Evolutionary conservation across 2,797 vertebrate species (phyloP), one percentile per base, ranked within the genome.

Genomic region (Urophycis tenuis): DNA sequence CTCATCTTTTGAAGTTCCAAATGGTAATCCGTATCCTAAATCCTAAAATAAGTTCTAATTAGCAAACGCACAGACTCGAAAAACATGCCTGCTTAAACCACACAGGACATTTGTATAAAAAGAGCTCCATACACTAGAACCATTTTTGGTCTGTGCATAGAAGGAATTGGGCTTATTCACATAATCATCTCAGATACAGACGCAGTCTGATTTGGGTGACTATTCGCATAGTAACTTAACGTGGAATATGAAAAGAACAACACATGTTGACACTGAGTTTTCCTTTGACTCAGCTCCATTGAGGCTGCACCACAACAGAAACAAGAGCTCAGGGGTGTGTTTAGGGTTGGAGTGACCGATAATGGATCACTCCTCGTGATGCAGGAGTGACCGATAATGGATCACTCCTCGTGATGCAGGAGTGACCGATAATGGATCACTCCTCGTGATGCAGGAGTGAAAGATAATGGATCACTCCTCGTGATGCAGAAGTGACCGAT

Each of bases 1-100:
- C 32, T 72, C 75, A 77, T 64, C 75, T 71, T 79, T 85, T 81
- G 77, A 83, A 74, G 75, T 74, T 72, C 31, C 80, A 25, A 34
- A 53, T 36, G 32, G 29, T 30, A 79, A 79, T 77, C 74, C 76
- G 30, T 71, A 35, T 39, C 64, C 22, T 60, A 60, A 60, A 60
- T 60, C 53, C 2, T 60, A 60, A 60, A 60, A 60, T 25, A 60
- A 60, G n/a, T 72, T 77, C 30, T 79, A 25, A 72, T 76, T 53
- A 29, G 15, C 72, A 80, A 74, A 76, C 71, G 80, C 64, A 69
- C 75, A 60, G 17, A n/a, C n/a, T 30, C 17, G 49, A 75, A 72
- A 81, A 73, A 49, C 45, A 75, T 25, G 53, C 25, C 53, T 60
- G 53, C 53, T 60, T 60, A 9, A 60, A 60, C n/a, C 22, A 32